Conservation (phyloP, 2,888 invertebrate species). For the Ferdinandea cuprea region DNA sequence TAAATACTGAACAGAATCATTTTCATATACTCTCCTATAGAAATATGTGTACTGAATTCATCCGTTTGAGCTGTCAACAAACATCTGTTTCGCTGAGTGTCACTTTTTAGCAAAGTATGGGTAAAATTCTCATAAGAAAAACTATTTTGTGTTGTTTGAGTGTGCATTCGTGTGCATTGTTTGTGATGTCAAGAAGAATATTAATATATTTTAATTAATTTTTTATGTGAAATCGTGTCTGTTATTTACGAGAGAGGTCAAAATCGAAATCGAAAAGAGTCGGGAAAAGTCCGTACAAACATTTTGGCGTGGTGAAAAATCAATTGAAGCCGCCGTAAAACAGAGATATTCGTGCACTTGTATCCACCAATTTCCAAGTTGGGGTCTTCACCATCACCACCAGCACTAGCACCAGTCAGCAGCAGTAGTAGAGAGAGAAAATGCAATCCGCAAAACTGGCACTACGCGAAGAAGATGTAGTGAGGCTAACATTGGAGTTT, state of each 20-base stretch:
- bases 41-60: slow-evolving; percentile 1
- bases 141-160: slow-evolving; percentile 54
- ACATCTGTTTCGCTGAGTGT: slow-evolving; percentile 62
- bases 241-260: slow-evolving; percentile 45
- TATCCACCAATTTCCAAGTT: slow-evolving; percentile 18
- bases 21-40: background rate
- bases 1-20: background rate
- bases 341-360: slow-evolving; percentile 42
- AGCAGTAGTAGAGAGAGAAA: slow-evolving; percentile 48
- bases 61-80: slow-evolving; percentile 22
- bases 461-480: slow-evolving; percentile 94
- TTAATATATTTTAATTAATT: slow-evolving; percentile 69
- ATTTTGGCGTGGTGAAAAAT: slow-evolving; percentile 55
- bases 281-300: slow-evolving; percentile 17
- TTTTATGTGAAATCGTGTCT: slow-evolving; percentile 67
- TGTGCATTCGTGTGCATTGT: slow-evolving; percentile 74
- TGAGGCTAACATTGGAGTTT: slow-evolving; percentile 92
- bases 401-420: background rate
- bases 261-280: slow-evolving; percentile 46
- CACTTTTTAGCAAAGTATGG: slow-evolving; percentile 44
- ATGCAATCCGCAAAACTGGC: slow-evolving; percentile 94
- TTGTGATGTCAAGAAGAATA: slow-evolving; percentile 71
- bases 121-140: slow-evolving; percentile 51
- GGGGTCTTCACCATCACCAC: background rate
- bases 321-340: slow-evolving; percentile 38